A percentile compares a stretch with the other conserved stretches of the same genome.
These are phyloP conservation scores for Scylla paramamosain DNA, from an alignment of 1,140 invertebrate genomes.

Conservation along the genomic window DNA sequence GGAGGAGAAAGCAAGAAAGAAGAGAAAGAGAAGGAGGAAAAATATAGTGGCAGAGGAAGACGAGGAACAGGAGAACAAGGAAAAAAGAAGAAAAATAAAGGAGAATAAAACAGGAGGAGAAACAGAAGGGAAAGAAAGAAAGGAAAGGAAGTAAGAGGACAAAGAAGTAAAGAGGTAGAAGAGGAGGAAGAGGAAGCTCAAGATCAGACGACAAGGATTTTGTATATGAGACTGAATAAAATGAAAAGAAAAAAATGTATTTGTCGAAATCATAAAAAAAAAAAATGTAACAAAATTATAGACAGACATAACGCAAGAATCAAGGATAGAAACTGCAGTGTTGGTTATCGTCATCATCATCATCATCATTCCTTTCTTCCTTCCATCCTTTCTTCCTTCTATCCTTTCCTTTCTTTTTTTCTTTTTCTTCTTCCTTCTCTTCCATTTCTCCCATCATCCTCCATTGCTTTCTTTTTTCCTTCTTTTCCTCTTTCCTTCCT, in stretches of 20 bases:
- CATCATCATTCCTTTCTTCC: background rate
- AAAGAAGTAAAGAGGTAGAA: background rate
- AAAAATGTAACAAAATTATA: no score
- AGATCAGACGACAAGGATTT: no score
- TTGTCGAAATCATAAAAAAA: background rate
- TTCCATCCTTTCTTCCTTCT: no score
- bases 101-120: background rate
- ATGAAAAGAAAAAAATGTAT: background rate
- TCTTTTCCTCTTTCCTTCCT: background rate
- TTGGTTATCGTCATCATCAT: background rate
- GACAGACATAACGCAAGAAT: background rate
- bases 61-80: background rate
- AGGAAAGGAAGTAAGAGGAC: background rate
- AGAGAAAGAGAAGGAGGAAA: background rate
- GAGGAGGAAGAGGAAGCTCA: background rate
- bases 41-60: no score
- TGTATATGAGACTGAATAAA: no score
- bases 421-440: background rate
- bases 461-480: background rate
- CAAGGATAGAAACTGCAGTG: background rate
- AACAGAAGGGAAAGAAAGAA: background rate
- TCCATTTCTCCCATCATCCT: background rate
- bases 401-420: background rate
- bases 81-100: background rate
- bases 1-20: background rate